These are phyloP conservation scores for Clamator glandarius DNA, from an alignment of 2,797 vertebrate genomes.

Conservation along the genomic window DNA sequence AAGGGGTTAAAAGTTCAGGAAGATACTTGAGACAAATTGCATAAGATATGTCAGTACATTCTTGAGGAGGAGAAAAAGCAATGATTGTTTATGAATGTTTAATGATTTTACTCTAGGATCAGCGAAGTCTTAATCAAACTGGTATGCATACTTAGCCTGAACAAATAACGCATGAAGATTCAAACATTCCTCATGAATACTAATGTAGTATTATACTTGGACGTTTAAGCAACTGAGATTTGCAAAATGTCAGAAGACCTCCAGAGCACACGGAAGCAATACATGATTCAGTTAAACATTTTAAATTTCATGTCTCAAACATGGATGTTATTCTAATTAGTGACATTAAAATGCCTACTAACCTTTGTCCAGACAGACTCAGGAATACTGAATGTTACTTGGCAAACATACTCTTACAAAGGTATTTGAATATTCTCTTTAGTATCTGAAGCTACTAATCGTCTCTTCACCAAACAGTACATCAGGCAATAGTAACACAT, in stretches of 20 bases:
- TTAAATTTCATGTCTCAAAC: background rate
- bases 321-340: background rate
- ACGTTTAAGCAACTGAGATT: background rate
- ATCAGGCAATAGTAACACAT: background rate
- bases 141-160: conserved; percentile 43
- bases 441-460: background rate
- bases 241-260: conserved; percentile 1
- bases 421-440: background rate
- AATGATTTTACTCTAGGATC: conserved; percentile 41
- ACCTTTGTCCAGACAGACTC: background rate
- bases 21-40: conserved; percentile 51
- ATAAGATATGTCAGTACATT: conserved; percentile 22
- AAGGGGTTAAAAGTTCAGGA: conserved; percentile 54
- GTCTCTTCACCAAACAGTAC: background rate
- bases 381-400: background rate
- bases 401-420: background rate
- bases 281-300: background rate
- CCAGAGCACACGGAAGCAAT: background rate
- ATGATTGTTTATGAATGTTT: conserved; percentile 48
- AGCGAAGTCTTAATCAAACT: conserved; percentile 31
- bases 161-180: conserved; percentile 43
- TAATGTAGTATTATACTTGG: conserved; percentile 12
- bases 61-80: conserved; percentile 37
- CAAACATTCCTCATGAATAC: conserved; percentile 11
- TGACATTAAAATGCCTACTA: conserved; percentile 9